Evolutionary conservation across 2,113 vertebrate species (phyloP).

Genomic region (Pseudonaja textilis): DNA sequence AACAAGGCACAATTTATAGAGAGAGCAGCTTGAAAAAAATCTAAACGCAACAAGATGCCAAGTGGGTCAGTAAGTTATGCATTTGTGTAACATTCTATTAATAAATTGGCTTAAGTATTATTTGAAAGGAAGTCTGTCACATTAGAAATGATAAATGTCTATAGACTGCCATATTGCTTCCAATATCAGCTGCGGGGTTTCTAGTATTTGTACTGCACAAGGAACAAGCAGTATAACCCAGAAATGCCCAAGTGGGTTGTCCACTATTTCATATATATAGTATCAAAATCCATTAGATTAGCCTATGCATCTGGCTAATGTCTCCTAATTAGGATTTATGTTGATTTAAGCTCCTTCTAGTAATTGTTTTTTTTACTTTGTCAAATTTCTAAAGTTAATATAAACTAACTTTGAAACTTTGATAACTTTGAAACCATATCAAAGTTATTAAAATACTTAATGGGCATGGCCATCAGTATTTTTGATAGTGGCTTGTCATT

Average conservation of each 20-base stretch:
- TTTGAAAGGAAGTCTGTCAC: not conserved
- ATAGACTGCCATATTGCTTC: not conserved
- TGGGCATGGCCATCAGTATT: not conserved
- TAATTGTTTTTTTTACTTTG: not conserved
- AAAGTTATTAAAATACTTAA: not conserved
- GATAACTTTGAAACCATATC: not conserved
- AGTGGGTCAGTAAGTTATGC: not conserved
- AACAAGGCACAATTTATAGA: slow-evolving; percentile 6
- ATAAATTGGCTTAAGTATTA: not conserved
- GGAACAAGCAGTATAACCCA: not conserved
- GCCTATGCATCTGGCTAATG: not conserved
- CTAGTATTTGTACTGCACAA: not conserved
- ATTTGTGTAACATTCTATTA: not conserved
- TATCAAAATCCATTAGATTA: not conserved
- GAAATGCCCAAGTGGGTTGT: not conserved
- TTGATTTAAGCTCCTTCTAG: not conserved
- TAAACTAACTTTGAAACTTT: not conserved
- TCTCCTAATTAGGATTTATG: not conserved
- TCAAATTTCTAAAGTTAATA: not conserved
- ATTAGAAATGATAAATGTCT: not conserved
- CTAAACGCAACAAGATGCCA: not conserved
- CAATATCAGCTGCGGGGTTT: not conserved
- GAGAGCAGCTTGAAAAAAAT: not conserved
- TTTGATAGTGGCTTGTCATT: not conserved
- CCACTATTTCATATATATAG: not conserved